phyloP scores from a whole-genome alignment of 2,888 invertebrate genomes.

The Blastobasis lacticolella region DNA sequence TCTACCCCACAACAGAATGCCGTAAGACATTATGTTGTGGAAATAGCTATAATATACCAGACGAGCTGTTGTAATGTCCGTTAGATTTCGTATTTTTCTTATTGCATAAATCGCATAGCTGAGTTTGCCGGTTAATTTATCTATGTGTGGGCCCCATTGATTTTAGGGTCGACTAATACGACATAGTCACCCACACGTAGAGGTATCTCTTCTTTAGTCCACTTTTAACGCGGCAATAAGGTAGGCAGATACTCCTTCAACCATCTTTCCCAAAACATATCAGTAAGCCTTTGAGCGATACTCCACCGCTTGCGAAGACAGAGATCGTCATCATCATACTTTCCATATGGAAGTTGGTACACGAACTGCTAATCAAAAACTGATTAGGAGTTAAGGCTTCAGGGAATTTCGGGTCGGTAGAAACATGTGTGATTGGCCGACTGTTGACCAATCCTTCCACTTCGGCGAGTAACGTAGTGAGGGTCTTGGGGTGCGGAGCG shows the following conservation, averaged over 20 bases:
- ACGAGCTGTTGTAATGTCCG: too few relatives aligned
- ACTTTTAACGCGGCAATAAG: slow-evolving; percentile 8
- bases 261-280: slow-evolving; percentile 25
- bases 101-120: too few relatives aligned
- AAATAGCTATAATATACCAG: too few relatives aligned
- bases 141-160: background rate
- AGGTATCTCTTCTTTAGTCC: background rate
- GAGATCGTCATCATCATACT: slow-evolving; percentile 11
- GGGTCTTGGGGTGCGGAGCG: slow-evolving; percentile 8
- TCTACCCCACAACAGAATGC: too few relatives aligned
- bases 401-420: slow-evolving; percentile 12
- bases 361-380: too few relatives aligned
- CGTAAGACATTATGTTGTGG: too few relatives aligned
- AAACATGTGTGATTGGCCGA: slow-evolving; percentile 42
- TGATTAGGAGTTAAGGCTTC: slow-evolving; percentile 30
- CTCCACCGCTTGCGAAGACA: slow-evolving; percentile 21
- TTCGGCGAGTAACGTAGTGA: slow-evolving; percentile 9
- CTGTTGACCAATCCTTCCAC: slow-evolving; percentile 16
- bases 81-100: too few relatives aligned
- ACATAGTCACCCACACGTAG: slow-evolving; percentile 8
- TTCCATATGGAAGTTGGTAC: slow-evolving; percentile 13
- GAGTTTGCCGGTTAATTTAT: too few relatives aligned
- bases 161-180: slow-evolving; percentile 4
- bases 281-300: slow-evolving; percentile 14
- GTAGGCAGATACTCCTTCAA: slow-evolving; percentile 12